Evolutionary conservation across 2,888 invertebrate genomes (phyloP).

Genomic region (Watsonalla cultraria): DNA sequence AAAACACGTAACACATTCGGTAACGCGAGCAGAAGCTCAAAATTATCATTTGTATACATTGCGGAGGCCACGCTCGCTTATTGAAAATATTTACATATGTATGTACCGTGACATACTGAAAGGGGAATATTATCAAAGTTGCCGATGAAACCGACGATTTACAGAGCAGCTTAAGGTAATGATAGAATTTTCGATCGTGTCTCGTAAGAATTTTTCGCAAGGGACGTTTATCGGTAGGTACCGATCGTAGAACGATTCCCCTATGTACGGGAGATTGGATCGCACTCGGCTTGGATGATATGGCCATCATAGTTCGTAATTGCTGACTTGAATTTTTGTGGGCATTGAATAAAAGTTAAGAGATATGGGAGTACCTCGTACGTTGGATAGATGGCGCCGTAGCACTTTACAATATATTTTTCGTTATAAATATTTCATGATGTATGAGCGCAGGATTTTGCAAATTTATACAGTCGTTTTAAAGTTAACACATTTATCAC

Average conservation of each 20-base stretch:
- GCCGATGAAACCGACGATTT: constrained; percentile 48
- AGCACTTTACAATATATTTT: too few relatives aligned
- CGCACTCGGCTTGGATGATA: background rate
- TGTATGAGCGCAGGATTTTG: too few relatives aligned
- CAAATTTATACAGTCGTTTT: too few relatives aligned
- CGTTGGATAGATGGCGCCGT: background rate
- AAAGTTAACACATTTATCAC: too few relatives aligned
- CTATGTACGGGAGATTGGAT: constrained; percentile 12
- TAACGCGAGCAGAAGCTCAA: constrained; percentile 16
- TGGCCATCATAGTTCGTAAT: background rate
- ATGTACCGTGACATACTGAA: constrained; percentile 54
- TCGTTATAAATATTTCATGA: too few relatives aligned
- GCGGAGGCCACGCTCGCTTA: constrained; percentile 30
- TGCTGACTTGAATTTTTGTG: constrained; percentile 1
- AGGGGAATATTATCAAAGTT: constrained; percentile 49
- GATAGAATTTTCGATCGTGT: constrained; percentile 52
- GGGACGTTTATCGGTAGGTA: constrained; percentile 32
- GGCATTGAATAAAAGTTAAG: background rate
- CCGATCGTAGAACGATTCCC: constrained; percentile 35
- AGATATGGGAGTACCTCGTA: background rate
- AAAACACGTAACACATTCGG: background rate
- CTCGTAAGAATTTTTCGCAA: constrained; percentile 28
- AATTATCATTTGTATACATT: constrained; percentile 41
- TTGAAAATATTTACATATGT: constrained; percentile 72
- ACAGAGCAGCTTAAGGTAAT: constrained; percentile 50